Evolutionary conservation across 1,140 invertebrate species (phyloP), one percentile per base, ranked within the genome.

Genomic region (Zaprionus lachaisei): DNA sequence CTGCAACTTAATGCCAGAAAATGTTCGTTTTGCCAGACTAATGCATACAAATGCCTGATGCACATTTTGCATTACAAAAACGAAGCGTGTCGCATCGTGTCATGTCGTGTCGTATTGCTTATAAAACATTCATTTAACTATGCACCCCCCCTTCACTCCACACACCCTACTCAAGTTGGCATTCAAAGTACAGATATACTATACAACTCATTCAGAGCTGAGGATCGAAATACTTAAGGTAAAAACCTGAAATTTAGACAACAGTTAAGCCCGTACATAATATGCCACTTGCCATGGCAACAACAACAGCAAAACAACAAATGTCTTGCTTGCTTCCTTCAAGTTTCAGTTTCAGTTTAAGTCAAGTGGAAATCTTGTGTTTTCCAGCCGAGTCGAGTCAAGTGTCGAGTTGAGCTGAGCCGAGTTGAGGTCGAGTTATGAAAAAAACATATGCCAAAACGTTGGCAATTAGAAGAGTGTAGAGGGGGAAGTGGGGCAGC

Each of bases 11-110:
- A 77, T 73, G 74, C 85, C 85, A 83, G 90, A 90, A 84, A 89
- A 90, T 90, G 84, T 84, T 90, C 85, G 85, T 90, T 90, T 84
- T 84, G 79, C 85, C 70, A 89, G 84, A 37, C 84, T 90, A 89
- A 89, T 89, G 85, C 84, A 89, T 89, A 89, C 85, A 89, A 89
- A 89, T 89, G 85, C 68, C 84, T 89, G 85, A 87, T 89, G 83
- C 83, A 68, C 84, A 81, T 83, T 89, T 84, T 89, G 84, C 84
- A 89, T 87, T 85, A 85, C 82, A 86, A 80, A 78, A 82, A 86
- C 62, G 79, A 83, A 58, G 58, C 58, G 24, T 61, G 58, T 61
- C 65, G 62, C 31, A 17, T 57, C 61, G 67, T 67, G 66, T 70
- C 62, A 26, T 60, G 56, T 69, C 55, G 54, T 34, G 17, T 49